These are phyloP conservation scores for Augochlorella aurata DNA, from an alignment of 2,888 invertebrate species.

Conservation along the genomic window DNA sequence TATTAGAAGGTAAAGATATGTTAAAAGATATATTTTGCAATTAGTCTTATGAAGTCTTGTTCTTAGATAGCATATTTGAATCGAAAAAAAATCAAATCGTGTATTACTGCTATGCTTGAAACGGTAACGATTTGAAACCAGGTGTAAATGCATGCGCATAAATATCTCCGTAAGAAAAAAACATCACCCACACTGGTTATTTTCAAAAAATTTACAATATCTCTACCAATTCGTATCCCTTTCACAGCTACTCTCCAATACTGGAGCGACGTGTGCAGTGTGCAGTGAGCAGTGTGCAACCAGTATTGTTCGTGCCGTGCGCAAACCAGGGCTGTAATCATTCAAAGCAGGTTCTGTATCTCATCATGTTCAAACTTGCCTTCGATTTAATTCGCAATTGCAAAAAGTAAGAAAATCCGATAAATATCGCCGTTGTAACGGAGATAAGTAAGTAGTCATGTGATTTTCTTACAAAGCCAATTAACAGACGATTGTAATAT, in stretches of 20 bases:
- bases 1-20: too few species aligned
- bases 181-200: too few species aligned
- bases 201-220: too few species aligned
- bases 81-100: too few species aligned
- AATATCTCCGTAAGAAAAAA: too few species aligned
- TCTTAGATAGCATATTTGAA: too few species aligned
- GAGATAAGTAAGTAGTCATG: neutral
- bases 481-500: too few species aligned
- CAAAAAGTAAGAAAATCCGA: neutral
- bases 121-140: too few species aligned
- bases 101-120: too few species aligned
- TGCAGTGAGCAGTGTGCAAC: conserved; percentile 73
- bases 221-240: conserved; percentile 56
- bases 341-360: neutral
- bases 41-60: too few species aligned
- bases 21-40: too few species aligned
- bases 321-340: conserved; percentile 67
- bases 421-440: neutral
- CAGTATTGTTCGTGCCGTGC: conserved; percentile 70
- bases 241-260: conserved; percentile 50
- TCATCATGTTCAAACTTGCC: neutral
- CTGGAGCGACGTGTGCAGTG: conserved; percentile 12
- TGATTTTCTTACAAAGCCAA: neutral
- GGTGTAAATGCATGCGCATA: too few species aligned
- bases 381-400: neutral